Base-by-base conservation (phyloP, 2,113 vertebrate genomes). In the Onychorhynchus coronatus region DNA sequence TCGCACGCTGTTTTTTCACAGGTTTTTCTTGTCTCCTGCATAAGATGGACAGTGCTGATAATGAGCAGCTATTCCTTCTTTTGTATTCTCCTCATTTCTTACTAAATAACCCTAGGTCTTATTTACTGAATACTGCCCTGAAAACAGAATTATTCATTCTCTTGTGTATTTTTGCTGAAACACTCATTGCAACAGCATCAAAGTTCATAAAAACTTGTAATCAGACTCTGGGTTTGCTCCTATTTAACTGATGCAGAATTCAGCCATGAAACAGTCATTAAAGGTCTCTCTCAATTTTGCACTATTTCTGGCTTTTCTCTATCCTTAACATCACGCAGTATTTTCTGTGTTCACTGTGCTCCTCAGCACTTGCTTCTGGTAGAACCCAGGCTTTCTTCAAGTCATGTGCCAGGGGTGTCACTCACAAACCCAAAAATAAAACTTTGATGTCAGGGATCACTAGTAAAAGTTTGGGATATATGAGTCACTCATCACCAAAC, bases 171-270 rank as follows among this genome's bases (percentile, higher is more conserved):
- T 89, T 88, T 91, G 27, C 44, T 78, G 49, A 72, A 81, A 11
- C 21, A n/a, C 85, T 95, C 87, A 92, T 91, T 81, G 52, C 12
- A 56, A 24, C 20, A 55, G 23, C 46, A 75, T 75, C 14, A 84
- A 81, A 89, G 52, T 67, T 91, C 62, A 71, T 75, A 28, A 68
- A 91, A 93, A 81, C 30, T 61, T 80, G 16, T 50, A 86, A 46
- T 90, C 37, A 47, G 22, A 18, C 7, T 50, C 22, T 77, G 37
- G 7, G 4, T 74, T 80, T 88, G 35, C 72, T 66, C 80, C 27
- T 53, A 2, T 86, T 80, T 84, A 62, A 83, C 13, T 23, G 14
- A 63, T 14, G 28, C 6, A 87, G 56, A 82, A 72, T 10, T 56
- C 37, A 84, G 35, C 13, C 31, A 74, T 59, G 22, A 78, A 75